phyloP scores from a whole-genome alignment of 2,797 vertebrate genomes.

The Chanos chanos region DNA sequence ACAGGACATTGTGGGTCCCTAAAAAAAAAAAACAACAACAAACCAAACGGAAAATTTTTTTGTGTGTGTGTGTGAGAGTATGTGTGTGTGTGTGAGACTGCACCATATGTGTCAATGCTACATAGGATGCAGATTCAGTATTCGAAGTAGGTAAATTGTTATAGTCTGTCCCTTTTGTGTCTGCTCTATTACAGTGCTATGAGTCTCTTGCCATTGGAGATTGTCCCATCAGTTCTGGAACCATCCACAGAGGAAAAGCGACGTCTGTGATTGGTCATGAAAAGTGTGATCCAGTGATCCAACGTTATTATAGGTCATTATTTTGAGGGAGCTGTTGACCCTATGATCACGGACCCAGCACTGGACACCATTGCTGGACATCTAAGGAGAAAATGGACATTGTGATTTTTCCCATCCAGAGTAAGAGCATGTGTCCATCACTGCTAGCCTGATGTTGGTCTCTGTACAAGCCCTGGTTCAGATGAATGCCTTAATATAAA shows the following conservation, averaged over 20 bases:
- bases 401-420: constrained; percentile 49
- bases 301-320: constrained; percentile 36
- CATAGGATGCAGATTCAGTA: no score
- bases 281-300: constrained; percentile 39
- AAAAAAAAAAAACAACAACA: no score
- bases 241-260: constrained; percentile 54
- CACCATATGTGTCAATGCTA: constrained; percentile 38
- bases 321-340: constrained; percentile 11
- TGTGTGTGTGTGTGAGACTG: neutral
- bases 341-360: constrained; percentile 6
- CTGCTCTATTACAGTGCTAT: constrained; percentile 65
- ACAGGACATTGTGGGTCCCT: no score
- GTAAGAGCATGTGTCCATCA: constrained; percentile 41
- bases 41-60: constrained; percentile 14
- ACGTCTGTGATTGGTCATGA: no score
- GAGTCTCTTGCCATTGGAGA: constrained; percentile 56
- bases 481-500: constrained; percentile 82
- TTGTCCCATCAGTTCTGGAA: constrained; percentile 45
- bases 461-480: constrained; percentile 64
- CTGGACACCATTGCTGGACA: constrained; percentile 29
- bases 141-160: no score
- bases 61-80: neutral
- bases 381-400: constrained; percentile 41
- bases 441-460: constrained; percentile 57
- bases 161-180: constrained; percentile 43